Base-by-base conservation (phyloP, 1,140 invertebrate species). In the Galendromus occidentalis region DNA sequence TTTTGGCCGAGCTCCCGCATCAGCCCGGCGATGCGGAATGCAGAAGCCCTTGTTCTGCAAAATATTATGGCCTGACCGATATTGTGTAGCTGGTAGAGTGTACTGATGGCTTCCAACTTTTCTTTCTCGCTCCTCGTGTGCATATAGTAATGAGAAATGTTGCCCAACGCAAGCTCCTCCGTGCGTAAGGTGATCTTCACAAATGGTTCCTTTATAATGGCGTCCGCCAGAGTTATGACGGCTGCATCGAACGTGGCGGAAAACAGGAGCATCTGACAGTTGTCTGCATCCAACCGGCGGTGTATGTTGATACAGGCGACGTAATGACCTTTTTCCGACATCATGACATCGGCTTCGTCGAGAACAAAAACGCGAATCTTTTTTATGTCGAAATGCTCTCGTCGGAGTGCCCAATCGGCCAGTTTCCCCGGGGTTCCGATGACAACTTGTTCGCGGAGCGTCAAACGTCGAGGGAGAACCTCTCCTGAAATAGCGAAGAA, bases 341-440 rank as follows among this genome's bases (percentile, higher is more conserved):
- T 96, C 94, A 99, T 98, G 0, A 98, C 91, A 79, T 98, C 95
- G 7, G 95, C 95, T 80, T 98, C 95, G 76, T 98, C 95, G 64
- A 98, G 78, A 4, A 98, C 91, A 80, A 98, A 98, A 0, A 96
- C 91, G 45, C 76, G 80, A 59, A 98, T 86, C 78, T 92, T 87
- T 69, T 77, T 83, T 51, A 94, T 77, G 75, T 94, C 87, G 76
- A 98, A 91, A 70, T 86, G 84, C 65, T 81, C 81, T 72, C 85
- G 89, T 73, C 92, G 94, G 0, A 86, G 71, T 39, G 82, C 82
- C 92, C 92, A 96, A 76, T 97, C 93, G 39, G 91, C 74, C 67
- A 91, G 66, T 45, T 68, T 69, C 64, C 89, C 90, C 33, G 90
- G 90, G 0, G 90, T 94, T 67, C 93, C 94, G 75, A 99, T 95